These are phyloP conservation scores for Momotus momota DNA, from an alignment of 2,797 vertebrate genomes.

Conservation along the genomic window DNA sequence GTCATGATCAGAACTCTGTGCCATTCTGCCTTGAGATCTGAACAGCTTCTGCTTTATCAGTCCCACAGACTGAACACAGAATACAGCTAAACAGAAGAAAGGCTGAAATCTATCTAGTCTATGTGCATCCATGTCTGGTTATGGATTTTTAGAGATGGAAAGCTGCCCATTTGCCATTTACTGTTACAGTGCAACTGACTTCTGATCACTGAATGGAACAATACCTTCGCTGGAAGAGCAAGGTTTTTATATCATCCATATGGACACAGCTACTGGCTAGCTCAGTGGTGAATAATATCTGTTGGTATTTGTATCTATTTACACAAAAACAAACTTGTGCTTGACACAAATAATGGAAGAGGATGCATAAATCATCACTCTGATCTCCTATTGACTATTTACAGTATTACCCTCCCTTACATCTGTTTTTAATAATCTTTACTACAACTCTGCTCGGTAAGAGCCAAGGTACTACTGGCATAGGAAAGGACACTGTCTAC, in stretches of 20 bases:
- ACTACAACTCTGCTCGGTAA: conserved; percentile 24
- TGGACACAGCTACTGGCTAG: not conserved
- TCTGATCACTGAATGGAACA: not conserved
- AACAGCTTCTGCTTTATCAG: conserved; percentile 21
- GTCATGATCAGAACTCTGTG: not conserved
- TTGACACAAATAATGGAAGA: not conserved
- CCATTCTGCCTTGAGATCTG: not conserved
- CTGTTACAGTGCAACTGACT: conserved; percentile 13
- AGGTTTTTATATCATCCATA: not conserved
- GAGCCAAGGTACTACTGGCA: not conserved
- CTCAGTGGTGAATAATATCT: not conserved
- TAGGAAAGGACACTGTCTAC: conserved; percentile 17
- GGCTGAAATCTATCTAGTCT: not conserved
- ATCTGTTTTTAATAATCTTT: not conserved
- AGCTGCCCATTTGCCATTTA: not conserved
- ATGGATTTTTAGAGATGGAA: not conserved
- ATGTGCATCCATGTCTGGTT: not conserved
- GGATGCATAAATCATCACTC: conserved; percentile 26
- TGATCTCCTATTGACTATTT: not conserved
- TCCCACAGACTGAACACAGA: not conserved
- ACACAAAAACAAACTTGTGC: not conserved
- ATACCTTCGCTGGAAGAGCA: conserved; percentile 11
- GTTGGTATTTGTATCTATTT: not conserved
- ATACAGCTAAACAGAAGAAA: not conserved
- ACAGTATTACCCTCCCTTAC: not conserved